These are phyloP conservation scores for Candoia aspera DNA, from an alignment of 2,113 vertebrate genomes.

Conservation along the genomic window DNA sequence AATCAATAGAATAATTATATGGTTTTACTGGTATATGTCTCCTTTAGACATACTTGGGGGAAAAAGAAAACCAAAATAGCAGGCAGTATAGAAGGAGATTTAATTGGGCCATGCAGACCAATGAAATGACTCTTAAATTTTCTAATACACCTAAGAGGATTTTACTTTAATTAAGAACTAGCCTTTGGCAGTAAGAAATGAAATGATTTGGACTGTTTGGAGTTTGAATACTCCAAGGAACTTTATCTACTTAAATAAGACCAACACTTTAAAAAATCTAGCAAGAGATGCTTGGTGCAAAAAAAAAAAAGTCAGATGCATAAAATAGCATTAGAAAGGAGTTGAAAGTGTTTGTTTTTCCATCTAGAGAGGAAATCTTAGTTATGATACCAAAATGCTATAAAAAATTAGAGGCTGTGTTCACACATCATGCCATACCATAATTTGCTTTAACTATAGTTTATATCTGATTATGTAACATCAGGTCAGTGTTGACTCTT, in stretches of 20 bases:
- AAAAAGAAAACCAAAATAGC: neutral
- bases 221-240: neutral
- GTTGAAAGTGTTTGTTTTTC: neutral
- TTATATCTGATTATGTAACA: neutral
- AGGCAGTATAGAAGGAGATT: neutral
- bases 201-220: neutral
- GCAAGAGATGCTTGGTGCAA: neutral
- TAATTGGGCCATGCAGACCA: conserved; percentile 22
- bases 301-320: neutral
- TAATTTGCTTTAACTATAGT: neutral
- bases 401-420: neutral
- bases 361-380: neutral
- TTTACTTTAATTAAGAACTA: conserved; percentile 27
- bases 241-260: neutral
- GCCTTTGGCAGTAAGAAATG: conserved; percentile 1
- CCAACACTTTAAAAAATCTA: conserved; percentile 18
- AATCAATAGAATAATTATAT: neutral
- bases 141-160: conserved; percentile 25
- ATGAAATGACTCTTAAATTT: conserved; percentile 18
- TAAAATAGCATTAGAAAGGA: neutral
- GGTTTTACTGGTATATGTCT: neutral
- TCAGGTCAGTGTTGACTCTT: neutral
- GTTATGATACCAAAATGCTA: neutral
- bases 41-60: neutral
- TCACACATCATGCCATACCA: neutral